These are phyloP conservation scores for Megaleporinus macrocephalus DNA, from an alignment of 2,113 vertebrate species.

Conservation along the genomic window DNA sequence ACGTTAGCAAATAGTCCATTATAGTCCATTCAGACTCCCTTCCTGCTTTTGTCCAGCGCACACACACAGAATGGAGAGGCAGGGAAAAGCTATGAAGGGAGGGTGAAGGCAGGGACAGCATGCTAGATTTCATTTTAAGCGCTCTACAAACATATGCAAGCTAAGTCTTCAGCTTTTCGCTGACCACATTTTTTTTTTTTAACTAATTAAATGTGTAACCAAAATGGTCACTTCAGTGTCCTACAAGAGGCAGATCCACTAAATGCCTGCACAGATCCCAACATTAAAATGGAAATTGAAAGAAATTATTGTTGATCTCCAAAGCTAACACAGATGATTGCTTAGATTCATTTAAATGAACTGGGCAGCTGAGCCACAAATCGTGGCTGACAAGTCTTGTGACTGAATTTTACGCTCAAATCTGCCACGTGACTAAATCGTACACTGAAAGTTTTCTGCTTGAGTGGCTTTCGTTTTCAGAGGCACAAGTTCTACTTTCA, in stretches of 20 bases:
- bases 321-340: neutral
- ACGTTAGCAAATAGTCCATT: constrained; percentile 76
- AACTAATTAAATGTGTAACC: neutral
- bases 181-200: neutral
- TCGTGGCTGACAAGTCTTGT: constrained; percentile 58
- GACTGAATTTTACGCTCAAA: constrained; percentile 64
- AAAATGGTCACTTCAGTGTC: too few relatives aligned
- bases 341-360: neutral
- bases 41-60: constrained; percentile 79
- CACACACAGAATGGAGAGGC: too few relatives aligned
- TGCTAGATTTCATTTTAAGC: neutral
- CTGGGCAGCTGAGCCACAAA: neutral
- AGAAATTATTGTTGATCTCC: neutral
- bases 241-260: too few relatives aligned
- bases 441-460: constrained; percentile 55
- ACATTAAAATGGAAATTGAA: neutral
- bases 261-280: neutral
- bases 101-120: neutral
- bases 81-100: neutral
- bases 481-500: constrained; percentile 59
- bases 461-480: constrained; percentile 52
- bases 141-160: constrained; percentile 1
- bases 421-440: constrained; percentile 53
- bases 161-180: neutral
- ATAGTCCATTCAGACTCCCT: constrained; percentile 75